phyloP scores from a whole-genome alignment of 2,113 vertebrate species.

The Uria aalge region DNA sequence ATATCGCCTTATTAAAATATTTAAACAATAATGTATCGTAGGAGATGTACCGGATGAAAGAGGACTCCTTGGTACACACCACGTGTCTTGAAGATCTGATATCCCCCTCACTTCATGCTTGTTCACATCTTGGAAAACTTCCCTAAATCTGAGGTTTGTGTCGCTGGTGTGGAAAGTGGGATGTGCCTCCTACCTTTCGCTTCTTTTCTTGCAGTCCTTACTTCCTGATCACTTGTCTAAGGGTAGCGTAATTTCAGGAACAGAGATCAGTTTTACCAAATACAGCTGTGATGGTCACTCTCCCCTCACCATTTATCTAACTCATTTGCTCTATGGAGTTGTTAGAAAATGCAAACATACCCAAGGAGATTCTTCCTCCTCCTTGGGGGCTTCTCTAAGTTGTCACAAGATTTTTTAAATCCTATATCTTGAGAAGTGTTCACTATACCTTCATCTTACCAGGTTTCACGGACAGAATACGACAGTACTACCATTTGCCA shows the following conservation, averaged over 20 bases:
- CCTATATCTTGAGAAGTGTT: fast-evolving
- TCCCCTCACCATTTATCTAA: neutral
- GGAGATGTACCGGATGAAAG: neutral
- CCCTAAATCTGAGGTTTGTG: neutral
- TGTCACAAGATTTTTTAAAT: neutral
- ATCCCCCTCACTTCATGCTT: neutral
- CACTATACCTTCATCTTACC: neutral
- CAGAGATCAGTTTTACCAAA: neutral
- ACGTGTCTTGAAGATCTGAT: neutral
- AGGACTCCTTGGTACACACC: neutral
- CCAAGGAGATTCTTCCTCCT: neutral
- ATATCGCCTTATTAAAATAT: neutral
- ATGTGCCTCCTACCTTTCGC: neutral
- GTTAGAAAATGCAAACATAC: neutral
- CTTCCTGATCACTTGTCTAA: neutral
- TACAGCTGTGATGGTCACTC: neutral
- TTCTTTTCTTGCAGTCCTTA: neutral
- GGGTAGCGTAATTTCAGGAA: neutral
- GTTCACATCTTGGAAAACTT: neutral
- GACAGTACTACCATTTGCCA: neutral
- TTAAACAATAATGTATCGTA: neutral
- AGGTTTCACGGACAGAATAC: neutral
- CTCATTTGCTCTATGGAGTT: neutral
- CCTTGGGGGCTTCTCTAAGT: neutral
- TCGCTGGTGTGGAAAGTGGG: neutral